Evolutionary conservation across 2,888 invertebrate genomes (phyloP).

Genomic region (Andrena dorsata): DNA sequence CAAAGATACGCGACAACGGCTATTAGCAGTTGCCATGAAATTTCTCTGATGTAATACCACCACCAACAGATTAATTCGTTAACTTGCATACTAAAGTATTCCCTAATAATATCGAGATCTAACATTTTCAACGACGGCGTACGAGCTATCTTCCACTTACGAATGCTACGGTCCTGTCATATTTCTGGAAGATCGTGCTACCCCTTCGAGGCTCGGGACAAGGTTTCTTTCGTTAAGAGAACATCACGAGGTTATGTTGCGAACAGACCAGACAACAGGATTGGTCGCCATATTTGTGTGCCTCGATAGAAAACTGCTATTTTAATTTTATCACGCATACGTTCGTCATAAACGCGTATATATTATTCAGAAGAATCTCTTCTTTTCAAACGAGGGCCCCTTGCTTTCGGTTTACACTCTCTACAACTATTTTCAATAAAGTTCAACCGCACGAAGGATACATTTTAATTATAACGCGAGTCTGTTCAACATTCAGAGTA

Average conservation of each 20-base stretch:
- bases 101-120: conserved; percentile 70
- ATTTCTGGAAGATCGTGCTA: conserved; percentile 35
- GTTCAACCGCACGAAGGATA: not conserved
- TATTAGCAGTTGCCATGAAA: conserved; percentile 81
- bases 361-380: not conserved
- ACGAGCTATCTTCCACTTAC: conserved; percentile 38
- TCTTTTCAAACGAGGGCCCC: not conserved
- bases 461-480: not conserved
- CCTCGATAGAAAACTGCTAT: conserved; percentile 34
- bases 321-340: not conserved
- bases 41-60: conserved; percentile 81
- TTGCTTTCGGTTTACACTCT: not conserved
- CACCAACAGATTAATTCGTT: conserved; percentile 80
- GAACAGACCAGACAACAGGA: conserved; percentile 41
- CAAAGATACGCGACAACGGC: conserved; percentile 79
- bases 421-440: not conserved
- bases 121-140: conserved; percentile 56
- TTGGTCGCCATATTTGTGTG: conserved; percentile 57
- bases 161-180: conserved; percentile 59
- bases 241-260: conserved; percentile 58
- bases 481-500: not conserved
- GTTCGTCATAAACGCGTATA: not conserved
- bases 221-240: conserved; percentile 27
- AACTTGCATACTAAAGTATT: conserved; percentile 74
- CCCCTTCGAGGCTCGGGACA: conserved; percentile 24